phyloP scores from a whole-genome alignment of 2,797 vertebrate genomes.

The Numenius phaeopus region DNA sequence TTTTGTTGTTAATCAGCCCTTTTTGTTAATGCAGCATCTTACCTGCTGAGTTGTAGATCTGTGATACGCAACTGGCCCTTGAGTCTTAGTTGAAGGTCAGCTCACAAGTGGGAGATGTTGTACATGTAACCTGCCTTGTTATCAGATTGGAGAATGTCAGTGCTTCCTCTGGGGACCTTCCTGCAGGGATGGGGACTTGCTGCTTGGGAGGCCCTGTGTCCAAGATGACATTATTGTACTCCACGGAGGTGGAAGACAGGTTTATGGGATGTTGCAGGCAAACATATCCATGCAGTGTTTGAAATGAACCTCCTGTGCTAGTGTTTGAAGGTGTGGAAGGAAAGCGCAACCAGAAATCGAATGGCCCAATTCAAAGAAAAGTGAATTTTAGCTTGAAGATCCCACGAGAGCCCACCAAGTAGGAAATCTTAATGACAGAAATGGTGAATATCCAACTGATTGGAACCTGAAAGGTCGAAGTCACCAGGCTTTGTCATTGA shows the following conservation, averaged over 20 bases:
- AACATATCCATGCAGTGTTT: rapidly evolving
- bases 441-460: neutral
- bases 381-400: neutral
- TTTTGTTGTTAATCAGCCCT: neutral
- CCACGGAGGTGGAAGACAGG: neutral
- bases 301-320: neutral
- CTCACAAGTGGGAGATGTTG: neutral
- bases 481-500: neutral
- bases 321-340: neutral
- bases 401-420: neutral
- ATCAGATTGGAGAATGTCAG: neutral
- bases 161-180: neutral
- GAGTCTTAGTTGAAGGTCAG: slow-evolving; percentile 5
- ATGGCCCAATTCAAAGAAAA: neutral
- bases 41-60: neutral
- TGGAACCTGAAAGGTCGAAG: neutral
- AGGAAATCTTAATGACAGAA: neutral
- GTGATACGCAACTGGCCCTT: neutral
- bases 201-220: neutral
- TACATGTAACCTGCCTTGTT: neutral
- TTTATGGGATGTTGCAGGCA: neutral
- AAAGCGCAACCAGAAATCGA: neutral
- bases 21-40: neutral
- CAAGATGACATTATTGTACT: rapidly evolving
- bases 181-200: neutral